phyloP scores from a whole-genome alignment of 1,140 invertebrate species.

The Tetramorium simillimum region DNA sequence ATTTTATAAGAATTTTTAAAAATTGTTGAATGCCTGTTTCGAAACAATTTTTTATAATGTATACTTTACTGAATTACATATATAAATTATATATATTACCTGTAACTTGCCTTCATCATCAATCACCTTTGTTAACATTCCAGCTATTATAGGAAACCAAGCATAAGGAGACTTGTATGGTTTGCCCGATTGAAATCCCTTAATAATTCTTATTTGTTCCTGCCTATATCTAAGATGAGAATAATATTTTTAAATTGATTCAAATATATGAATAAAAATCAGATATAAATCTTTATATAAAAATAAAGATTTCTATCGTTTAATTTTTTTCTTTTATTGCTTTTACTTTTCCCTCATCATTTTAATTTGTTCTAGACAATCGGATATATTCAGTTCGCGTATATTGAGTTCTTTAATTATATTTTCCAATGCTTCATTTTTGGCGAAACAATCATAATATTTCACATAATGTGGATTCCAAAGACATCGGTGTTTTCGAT shows the following conservation, averaged over 20 bases:
- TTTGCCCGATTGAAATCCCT: constrained; percentile 62
- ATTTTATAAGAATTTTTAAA: not conserved
- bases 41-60: not conserved
- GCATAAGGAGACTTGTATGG: constrained; percentile 66
- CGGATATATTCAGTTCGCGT: constrained; percentile 64
- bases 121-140: constrained; percentile 74
- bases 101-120: constrained; percentile 48
- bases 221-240: constrained; percentile 66
- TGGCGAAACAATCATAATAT: constrained; percentile 72
- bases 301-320: constrained; percentile 6
- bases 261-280: not conserved
- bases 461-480: constrained; percentile 76
- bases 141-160: constrained; percentile 74
- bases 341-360: constrained; percentile 76
- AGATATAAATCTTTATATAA: not conserved
- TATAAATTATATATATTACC: not conserved
- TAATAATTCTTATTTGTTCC: constrained; percentile 72
- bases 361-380: constrained; percentile 75
- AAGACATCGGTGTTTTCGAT: constrained; percentile 76
- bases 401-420: constrained; percentile 71
- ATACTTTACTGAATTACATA: not conserved
- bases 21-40: not conserved
- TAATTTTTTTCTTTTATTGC: not conserved
- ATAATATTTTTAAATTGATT: not conserved
- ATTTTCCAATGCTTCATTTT: constrained; percentile 67